Percentiles rank a stretch among this genome's conserved stretches.
Conservation (phyloP, 2,113 vertebrate genomes). For the Sceloporus tristichus region DNA sequence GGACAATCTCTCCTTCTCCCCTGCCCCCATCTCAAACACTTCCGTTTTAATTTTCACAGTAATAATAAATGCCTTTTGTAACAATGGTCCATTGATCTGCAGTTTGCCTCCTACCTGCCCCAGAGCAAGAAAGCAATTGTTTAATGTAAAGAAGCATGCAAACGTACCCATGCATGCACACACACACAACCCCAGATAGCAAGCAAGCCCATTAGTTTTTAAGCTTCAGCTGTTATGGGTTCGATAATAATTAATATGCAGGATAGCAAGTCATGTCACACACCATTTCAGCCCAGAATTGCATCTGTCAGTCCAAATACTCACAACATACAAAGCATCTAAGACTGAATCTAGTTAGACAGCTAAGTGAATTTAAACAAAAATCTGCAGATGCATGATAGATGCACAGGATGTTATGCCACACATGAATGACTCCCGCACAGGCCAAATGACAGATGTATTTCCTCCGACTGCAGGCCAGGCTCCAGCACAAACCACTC, state of each 20-base stretch:
- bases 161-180: not conserved
- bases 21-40: constrained; percentile 43
- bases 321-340: constrained; percentile 66
- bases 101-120: constrained; percentile 65
- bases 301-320: constrained; percentile 84
- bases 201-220: constrained; percentile 54
- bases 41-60: constrained; percentile 55
- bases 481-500: constrained; percentile 89
- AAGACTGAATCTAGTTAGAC: constrained; percentile 81
- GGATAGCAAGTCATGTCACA: constrained; percentile 71
- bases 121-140: constrained; percentile 62
- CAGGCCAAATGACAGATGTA: constrained; percentile 89
- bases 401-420: constrained; percentile 87
- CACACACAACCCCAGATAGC: constrained; percentile 49
- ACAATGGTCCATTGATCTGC: constrained; percentile 62
- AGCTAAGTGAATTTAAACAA: constrained; percentile 84
- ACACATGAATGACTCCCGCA: constrained; percentile 85
- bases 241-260: constrained; percentile 76
- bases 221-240: constrained; percentile 51
- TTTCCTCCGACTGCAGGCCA: constrained; percentile 86
- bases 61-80: constrained; percentile 56
- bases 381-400: constrained; percentile 89
- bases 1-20: not conserved
- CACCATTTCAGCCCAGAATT: constrained; percentile 76
- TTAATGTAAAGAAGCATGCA: constrained; percentile 35